Evolutionary conservation across 2,113 vertebrate genomes (phyloP).

Genomic region (Cisticola juncidis): DNA sequence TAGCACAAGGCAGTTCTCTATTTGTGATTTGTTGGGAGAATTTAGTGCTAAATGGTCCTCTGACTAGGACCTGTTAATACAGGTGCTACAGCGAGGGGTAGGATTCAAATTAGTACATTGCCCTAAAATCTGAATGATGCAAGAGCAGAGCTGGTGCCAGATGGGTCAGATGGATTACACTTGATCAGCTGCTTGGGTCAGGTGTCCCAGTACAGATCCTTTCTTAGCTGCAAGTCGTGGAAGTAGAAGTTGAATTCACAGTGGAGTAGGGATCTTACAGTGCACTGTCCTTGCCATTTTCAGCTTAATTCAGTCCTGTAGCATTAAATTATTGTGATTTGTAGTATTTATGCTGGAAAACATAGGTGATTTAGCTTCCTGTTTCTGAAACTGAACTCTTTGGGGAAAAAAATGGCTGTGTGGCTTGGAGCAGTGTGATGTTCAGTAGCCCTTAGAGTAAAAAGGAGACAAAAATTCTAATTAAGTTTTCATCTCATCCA

Average conservation of each 20-base stretch:
- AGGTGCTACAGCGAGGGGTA: neutral
- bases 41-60: constrained; percentile 43
- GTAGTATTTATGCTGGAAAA: neutral
- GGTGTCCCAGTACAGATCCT: neutral
- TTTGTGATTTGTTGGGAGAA: constrained; percentile 9
- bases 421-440: neutral
- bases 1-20: constrained; percentile 27
- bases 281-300: neutral
- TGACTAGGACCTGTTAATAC: constrained; percentile 1
- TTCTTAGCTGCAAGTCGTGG: neutral
- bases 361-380: neutral
- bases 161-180: neutral
- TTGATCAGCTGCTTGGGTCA: neutral
- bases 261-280: neutral
- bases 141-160: neutral
- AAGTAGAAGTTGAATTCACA: neutral
- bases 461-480: neutral
- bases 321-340: neutral
- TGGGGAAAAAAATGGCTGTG: neutral
- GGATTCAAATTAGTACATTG: neutral
- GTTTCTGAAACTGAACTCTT: neutral
- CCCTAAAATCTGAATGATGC: neutral
- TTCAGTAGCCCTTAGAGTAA: neutral
- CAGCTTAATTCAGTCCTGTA: neutral
- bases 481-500: neutral